Conservation (phyloP, 2,888 invertebrate species). For the Lepas anatifera region DNA sequence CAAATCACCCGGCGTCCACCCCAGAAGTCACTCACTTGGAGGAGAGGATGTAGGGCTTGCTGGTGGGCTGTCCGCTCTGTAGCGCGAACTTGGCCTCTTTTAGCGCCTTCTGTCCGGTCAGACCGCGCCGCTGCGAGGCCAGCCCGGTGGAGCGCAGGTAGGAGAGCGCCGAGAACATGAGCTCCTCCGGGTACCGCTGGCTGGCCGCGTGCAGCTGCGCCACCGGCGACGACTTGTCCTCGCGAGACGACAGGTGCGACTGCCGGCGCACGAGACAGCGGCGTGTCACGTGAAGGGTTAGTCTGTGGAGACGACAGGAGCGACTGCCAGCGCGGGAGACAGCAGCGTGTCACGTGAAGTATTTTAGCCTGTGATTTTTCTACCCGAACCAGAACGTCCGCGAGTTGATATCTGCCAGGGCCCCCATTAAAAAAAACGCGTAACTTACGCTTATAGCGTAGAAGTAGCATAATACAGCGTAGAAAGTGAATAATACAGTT, state of each 20-base stretch:
- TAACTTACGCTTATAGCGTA: too few relatives aligned
- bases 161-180: conserved; percentile 42
- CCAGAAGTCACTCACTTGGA: neutral
- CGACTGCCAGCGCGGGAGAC: conserved; percentile 40
- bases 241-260: conserved; percentile 48
- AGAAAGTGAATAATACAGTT: too few relatives aligned
- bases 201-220: conserved; percentile 57
- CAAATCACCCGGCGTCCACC: too few relatives aligned
- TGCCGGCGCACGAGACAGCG: conserved; percentile 40
- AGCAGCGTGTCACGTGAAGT: neutral
- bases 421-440: too few relatives aligned
- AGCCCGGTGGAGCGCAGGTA: neutral
- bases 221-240: conserved; percentile 49
- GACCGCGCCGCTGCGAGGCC: neutral
- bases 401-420: too few relatives aligned
- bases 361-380: too few relatives aligned
- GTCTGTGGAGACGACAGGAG: conserved; percentile 48
- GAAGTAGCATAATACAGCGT: too few relatives aligned
- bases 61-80: neutral
- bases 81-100: neutral
- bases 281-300: conserved; percentile 38
- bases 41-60: neutral
- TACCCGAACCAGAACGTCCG: too few relatives aligned
- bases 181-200: conserved; percentile 53
- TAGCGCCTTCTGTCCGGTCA: neutral